Evolutionary conservation across 2,113 vertebrate species (phyloP), one percentile per base, ranked within the genome.

Genomic region (Notothenia coriiceps): DNA sequence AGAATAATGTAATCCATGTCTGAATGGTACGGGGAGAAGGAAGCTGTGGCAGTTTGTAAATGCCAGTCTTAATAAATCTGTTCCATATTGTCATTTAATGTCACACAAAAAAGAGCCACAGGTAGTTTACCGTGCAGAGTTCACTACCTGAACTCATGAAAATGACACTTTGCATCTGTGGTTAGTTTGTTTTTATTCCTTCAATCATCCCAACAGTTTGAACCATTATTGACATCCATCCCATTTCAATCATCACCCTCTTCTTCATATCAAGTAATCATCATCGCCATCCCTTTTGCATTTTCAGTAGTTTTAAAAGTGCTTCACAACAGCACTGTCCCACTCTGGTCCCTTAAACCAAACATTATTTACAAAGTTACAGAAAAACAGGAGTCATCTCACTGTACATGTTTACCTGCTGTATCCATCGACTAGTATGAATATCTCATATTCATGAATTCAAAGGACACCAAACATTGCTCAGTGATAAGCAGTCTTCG

Each of bases 221-320:
- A 51, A 84, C 40, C 74, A 35, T 70, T 22, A 4, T 54, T 61
- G 20, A 61, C 17, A 79, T 66, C 60, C 44, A 70, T 79, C 50
- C 52, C 68, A 74, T 15, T 22, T 40, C 14, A 66, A 4, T 54
- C 50, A 4, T 54, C 50, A 60, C 61, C 54, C 4, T 72, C 22
- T 69, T 77, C 84, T 86, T 81, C 46, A 82, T 73, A 79, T 85
- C 67, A 88, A 82, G 57, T 84, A 84, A 79, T 80, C 56, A 72
- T 65, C 62, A 65, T 15, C 65, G n/a, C 49, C 70, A 74, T 85
- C 67, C 71, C 84, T 84, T 94, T 87, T 89, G 59, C 85, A 89
- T 91, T 49, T 85, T 95, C 93, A 95, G 93, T 93, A 94, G 93
- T 95, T 92, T 90, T 22, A 84, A 67, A 57, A 86, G 89, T 70